Evolutionary conservation across 1,140 invertebrate species (phyloP).

Genomic region (Brachionus rubens): DNA sequence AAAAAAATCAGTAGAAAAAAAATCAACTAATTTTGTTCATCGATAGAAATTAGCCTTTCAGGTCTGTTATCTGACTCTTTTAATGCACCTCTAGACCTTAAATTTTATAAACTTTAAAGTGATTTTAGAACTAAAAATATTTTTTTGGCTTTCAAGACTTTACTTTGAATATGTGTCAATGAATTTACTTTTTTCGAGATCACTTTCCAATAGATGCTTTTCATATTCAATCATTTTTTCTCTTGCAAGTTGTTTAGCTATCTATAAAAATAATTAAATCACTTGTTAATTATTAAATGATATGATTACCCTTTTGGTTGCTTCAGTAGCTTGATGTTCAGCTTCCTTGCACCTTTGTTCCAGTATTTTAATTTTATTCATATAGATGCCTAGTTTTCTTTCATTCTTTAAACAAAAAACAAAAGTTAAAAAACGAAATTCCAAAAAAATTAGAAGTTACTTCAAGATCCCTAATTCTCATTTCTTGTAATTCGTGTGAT

Average conservation of each 20-base stretch:
- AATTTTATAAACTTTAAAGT: no score
- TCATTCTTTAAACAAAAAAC: conserved; percentile 28
- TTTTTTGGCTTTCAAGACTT: background rate
- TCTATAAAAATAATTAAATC: background rate
- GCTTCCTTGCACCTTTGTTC: conserved; percentile 30
- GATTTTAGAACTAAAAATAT: background rate
- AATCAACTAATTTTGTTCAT: background rate
- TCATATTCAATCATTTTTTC: conserved; percentile 46
- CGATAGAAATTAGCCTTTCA: no score
- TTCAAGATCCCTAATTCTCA: background rate
- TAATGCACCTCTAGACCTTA: no score
- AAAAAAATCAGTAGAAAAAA: background rate
- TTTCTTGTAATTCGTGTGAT: conserved; percentile 14
- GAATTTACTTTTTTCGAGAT: conserved; percentile 10
- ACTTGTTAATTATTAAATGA: background rate
- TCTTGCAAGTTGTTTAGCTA: conserved; percentile 36
- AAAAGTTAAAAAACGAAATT: background rate
- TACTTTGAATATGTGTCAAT: conserved; percentile 2
- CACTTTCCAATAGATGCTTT: conserved; percentile 42
- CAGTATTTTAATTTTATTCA: conserved; percentile 29
- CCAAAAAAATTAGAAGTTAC: background rate
- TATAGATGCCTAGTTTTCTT: background rate
- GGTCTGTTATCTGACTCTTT: no score
- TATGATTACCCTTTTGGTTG: conserved; percentile 11
- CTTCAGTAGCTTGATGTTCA: conserved; percentile 35